Conservation (phyloP, 1,140 invertebrate genomes). For the Melanaphis sacchari region DNA sequence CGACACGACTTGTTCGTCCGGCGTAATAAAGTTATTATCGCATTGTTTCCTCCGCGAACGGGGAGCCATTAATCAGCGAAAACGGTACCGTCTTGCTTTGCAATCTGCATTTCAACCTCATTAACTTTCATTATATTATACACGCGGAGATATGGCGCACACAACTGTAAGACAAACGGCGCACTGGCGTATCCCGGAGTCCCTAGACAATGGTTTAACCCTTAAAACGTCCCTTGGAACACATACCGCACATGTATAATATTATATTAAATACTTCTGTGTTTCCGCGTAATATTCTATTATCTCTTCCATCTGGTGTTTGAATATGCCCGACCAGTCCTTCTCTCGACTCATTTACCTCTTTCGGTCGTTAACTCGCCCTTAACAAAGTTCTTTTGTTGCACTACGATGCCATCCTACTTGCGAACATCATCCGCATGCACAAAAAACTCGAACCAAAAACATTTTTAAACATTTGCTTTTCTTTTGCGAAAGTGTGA, state of each 20-base stretch:
- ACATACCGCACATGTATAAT: constrained; percentile 52
- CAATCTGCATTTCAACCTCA: constrained; percentile 58
- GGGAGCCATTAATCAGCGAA: constrained; percentile 55
- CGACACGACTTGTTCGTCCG: constrained; percentile 45
- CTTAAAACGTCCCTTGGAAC: constrained; percentile 56
- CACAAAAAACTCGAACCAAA: background rate
- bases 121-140: constrained; percentile 57
- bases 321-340: constrained; percentile 56
- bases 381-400: constrained; percentile 54
- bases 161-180: constrained; percentile 50
- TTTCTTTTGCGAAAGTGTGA: background rate
- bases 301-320: constrained; percentile 58
- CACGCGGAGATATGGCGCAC: constrained; percentile 28
- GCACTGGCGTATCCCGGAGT: constrained; percentile 36
- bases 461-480: constrained; percentile 8
- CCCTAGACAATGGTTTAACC: constrained; percentile 57
- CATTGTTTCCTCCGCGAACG: constrained; percentile 47
- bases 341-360: constrained; percentile 56
- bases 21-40: constrained; percentile 57
- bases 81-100: constrained; percentile 55
- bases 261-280: constrained; percentile 54
- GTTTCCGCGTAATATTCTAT: constrained; percentile 57
- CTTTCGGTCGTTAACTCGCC: constrained; percentile 56
- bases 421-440: background rate
- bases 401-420: background rate